Conservation (phyloP, 64 coral and sea anemone genomes). For the Hydrozoanthus tunicans region DNA sequence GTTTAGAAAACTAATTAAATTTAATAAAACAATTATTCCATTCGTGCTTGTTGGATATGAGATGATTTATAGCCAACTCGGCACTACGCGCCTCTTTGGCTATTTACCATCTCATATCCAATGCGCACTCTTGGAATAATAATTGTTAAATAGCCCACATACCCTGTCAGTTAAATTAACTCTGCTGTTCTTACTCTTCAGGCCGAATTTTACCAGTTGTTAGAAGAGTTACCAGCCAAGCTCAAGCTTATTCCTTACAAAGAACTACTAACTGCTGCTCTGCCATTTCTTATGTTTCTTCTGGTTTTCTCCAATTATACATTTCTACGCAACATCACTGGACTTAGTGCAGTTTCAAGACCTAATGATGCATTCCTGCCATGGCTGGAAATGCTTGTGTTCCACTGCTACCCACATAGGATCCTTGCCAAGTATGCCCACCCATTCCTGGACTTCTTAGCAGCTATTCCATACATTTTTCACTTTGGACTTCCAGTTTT, state of each 20-base stretch:
- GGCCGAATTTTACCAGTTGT: conserved; percentile 90
- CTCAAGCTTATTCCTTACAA: conserved; percentile 82
- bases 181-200: conserved; percentile 36
- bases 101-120: no score
- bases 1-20: no score
- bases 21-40: no score
- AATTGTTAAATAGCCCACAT: background rate
- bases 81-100: no score
- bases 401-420: conserved; percentile 96
- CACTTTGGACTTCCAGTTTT: conserved; percentile 94
- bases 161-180: background rate
- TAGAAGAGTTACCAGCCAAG: conserved; percentile 80
- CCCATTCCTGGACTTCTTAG: conserved; percentile 91
- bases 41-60: no score
- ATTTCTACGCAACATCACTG: conserved; percentile 74
- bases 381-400: conserved; percentile 93
- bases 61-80: no score
- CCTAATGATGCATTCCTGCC: conserved; percentile 90
- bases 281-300: conserved; percentile 85
- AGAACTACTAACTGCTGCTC: conserved; percentile 64
- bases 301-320: conserved; percentile 93
- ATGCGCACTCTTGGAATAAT: background rate
- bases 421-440: conserved; percentile 95
- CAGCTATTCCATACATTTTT: conserved; percentile 94
- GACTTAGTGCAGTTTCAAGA: conserved; percentile 76